Evolutionary conservation across 2,113 vertebrate genomes (phyloP), one percentile per base, ranked within the genome.

Genomic region (Henicopernis longicauda): DNA sequence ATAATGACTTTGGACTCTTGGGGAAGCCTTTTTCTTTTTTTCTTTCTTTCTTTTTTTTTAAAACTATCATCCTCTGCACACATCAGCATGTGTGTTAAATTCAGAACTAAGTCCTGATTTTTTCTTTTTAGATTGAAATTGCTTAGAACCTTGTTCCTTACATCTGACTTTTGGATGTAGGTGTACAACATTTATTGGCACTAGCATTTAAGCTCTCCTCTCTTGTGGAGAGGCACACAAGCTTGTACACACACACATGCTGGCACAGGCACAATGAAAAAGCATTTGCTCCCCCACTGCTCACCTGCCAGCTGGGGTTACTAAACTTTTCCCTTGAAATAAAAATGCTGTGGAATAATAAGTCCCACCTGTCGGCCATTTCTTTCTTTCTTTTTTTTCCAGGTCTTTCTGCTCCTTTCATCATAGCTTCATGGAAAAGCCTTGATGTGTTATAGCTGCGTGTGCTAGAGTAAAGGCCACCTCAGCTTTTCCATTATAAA

Each of bases 261-360:
- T 97, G 96, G 97, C 96, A 87, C 66, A 85, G 52, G 83, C 94
- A 97, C 95, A 97, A 94, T 89, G 91, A 94, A 93, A 97, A 97
- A 89, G 65, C 31, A 0, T 81, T 95, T 97, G 94, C 94, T 95
- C 93, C 89, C 96, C 96, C 92, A 87, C 90, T 57, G 91, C 95
- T 97, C 97, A 98, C 97, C 97, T 97, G 97, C 97, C 97, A 98
- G 97, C 96, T 98, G 96, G 95, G 94, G 95, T 97, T 97, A 97
- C 96, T 97, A 97, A 97, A 98, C 95, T 96, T 97, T 97, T 97
- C 96, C 96, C 96, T 97, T 96, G 96, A 98, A 97, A 97, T 97
- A 97, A 97, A 96, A 97, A 96, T 89, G 82, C 91, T 85, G 95
- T 86, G 90, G 91, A 97, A 97, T 97, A 98, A 98, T 97, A 97